Base-by-base conservation (phyloP, 2,888 invertebrate species). In the Trichopria drosophilae region DNA sequence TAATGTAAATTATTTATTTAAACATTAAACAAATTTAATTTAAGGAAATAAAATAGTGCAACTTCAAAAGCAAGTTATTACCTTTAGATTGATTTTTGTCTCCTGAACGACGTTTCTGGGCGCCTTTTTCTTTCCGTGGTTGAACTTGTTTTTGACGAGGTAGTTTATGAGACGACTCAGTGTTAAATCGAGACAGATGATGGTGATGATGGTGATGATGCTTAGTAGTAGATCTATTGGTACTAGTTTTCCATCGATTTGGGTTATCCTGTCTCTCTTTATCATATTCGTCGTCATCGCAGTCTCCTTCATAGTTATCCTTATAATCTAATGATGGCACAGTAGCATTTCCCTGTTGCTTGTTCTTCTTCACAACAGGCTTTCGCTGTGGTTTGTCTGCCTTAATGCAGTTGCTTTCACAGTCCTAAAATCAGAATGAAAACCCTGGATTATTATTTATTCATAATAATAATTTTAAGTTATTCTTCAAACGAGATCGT, bases 281-380 rank as follows among this genome's bases (percentile, higher is more conserved):
- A 34, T 62, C 60, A 22, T 72, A 70, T 31, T 73, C 72, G 29
- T 69, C 68, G 36, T 78, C 78, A 55, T 78, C 78, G 43, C 77
- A 77, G 52, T 78, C 78, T 7, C 77, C 77, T 58, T 78, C 78
- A 42, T 78, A 78, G 65, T 73, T 77, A 58, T 78, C 77, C 55
- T 72, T 73, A 61, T 73, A 77, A 65, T 77, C 77, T 43, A 71
- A 65, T 13, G 68, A 63, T 49, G 66, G 66, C 58, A 64, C 65
- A 10, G 55, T 52, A 9, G 63, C 24, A 34, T 63, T 55, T 31
- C 61, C 55, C 54, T 68, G 71, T 34, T 64, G 59, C 44, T 73
- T 73, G 7, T 46, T 59, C 52, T 75, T 74, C 49, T 74, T 74
- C n/a, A 57, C 58, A 28, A 46, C 47, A 10, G 66, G 59, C 41